Percentiles rank a stretch among this genome's conserved stretches.
These are phyloP conservation scores for Lutraria lutraria DNA, from an alignment of 2,888 invertebrate species.

Conservation along the genomic window DNA sequence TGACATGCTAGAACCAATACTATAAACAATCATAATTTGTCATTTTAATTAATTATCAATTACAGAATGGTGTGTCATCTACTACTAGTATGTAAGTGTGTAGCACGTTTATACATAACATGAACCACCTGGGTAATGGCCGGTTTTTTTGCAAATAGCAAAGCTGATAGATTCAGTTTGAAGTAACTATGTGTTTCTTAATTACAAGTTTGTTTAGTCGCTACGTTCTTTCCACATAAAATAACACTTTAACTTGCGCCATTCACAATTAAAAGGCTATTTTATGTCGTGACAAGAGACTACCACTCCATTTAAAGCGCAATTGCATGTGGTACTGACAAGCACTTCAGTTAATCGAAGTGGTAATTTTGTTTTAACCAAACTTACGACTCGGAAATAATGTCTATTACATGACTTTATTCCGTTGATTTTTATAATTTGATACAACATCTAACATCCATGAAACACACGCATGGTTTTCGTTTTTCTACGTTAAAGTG, in stretches of 20 bases:
- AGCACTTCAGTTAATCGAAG: too few relatives aligned
- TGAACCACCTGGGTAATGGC: constrained; percentile 25
- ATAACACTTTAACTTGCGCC: too few relatives aligned
- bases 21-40: constrained; percentile 7
- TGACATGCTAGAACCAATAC: background rate
- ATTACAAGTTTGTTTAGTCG: too few relatives aligned
- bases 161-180: background rate
- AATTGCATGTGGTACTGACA: too few relatives aligned
- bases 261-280: too few relatives aligned
- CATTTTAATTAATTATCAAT: constrained; percentile 48
- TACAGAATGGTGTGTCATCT: constrained; percentile 35
- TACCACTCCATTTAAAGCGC: too few relatives aligned
- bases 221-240: too few relatives aligned
- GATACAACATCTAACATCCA: background rate
- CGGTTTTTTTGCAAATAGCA: background rate
- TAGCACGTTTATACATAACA: constrained; percentile 1
- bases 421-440: background rate
- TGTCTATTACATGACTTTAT: background rate
- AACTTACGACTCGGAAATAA: too few relatives aligned
- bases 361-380: too few relatives aligned
- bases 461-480: background rate
- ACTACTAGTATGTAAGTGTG: constrained; percentile 13
- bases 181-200: too few relatives aligned
- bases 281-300: too few relatives aligned
- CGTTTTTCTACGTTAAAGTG: background rate